Evolutionary conservation across 2,888 invertebrate species (phyloP), one percentile per base, ranked within the genome.

Genomic region (Ferrisia virgata): DNA sequence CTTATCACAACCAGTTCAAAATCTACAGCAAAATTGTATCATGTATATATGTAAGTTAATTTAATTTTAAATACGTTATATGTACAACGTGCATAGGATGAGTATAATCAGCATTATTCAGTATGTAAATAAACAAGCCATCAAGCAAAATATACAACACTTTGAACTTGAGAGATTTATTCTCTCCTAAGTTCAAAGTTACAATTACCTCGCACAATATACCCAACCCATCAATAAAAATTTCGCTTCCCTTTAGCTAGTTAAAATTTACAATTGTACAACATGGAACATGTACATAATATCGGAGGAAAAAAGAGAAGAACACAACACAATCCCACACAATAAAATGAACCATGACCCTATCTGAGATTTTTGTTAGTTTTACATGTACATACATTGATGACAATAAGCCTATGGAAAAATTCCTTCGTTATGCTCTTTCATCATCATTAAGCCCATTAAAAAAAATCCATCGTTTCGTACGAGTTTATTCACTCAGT

Each of bases 391-490:
- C 25, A 64, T 25, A 18, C 4, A n/a, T n/a, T n/a, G n/a, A n/a
- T n/a, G 22, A 64, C 28, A 64, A 64, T 64, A 64, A 64, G 58
- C 28, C 58, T 28, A 64, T 64, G 47, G 47, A 47, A 18, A n/a
- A 47, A 47, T 47, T 47, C 47, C 47, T 18, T 6, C 18, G 18
- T 39, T 39, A 39, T 5, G 39, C 58, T 47, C 47, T n/a, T 72
- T 72, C 33, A 2, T 72, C 2, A 33, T 72, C 72, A 72, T 72
- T 72, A 72, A 72, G 72, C 72, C 72, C 72, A 72, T 72, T 72
- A 64, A 72, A 72, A n/a, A 64, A 72, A 36, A 31, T 72, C 72
- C 33, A 18, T 72, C 15, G 31, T 18, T 47, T 8, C 18, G 18
- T n/a, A 3, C 18, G 72, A 72, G 72, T 72, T 72, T 72, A 72